Evolutionary conservation across 2,113 vertebrate genomes (phyloP).

Genomic region (Dolichotis patagonum): DNA sequence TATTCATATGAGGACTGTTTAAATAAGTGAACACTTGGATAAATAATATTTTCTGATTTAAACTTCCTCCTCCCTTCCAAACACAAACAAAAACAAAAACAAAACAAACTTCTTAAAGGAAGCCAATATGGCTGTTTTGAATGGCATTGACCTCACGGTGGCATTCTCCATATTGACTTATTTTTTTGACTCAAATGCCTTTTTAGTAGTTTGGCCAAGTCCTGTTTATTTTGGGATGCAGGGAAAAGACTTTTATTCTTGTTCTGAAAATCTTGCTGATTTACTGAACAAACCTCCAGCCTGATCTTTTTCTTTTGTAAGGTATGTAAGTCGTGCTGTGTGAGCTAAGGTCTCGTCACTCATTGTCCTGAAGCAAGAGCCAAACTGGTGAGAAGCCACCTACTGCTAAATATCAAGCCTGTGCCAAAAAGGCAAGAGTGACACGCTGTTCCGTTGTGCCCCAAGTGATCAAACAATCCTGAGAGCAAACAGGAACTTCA

Average conservation of each 20-base stretch:
- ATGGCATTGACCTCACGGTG: neutral
- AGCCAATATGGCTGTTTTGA: neutral
- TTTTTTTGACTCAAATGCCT: neutral
- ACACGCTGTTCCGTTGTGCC: slow-evolving; percentile 30
- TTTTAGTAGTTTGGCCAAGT: slow-evolving; percentile 16
- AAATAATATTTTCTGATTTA: slow-evolving; percentile 33
- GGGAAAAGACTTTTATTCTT: slow-evolving; percentile 45
- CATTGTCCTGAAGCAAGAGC: slow-evolving; percentile 73
- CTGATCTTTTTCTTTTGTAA: slow-evolving; percentile 46
- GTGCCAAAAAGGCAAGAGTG: slow-evolving; percentile 65
- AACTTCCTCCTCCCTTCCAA: accelerated
- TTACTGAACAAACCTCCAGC: slow-evolving; percentile 60
- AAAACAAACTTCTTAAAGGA: neutral
- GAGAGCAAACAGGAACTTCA: slow-evolving; percentile 67
- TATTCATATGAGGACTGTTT: neutral
- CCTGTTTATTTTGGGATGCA: slow-evolving; percentile 27
- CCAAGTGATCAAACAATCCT: slow-evolving; percentile 49
- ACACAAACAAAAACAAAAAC: neutral
- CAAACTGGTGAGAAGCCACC: slow-evolving; percentile 70
- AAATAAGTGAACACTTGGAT: neutral
- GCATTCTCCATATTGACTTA: neutral
- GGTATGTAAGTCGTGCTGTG: slow-evolving; percentile 70
- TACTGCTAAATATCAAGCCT: slow-evolving; percentile 56
- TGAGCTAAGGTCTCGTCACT: slow-evolving; percentile 73
- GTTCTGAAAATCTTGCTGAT: slow-evolving; percentile 70